These are phyloP conservation scores for Thamnaconus septentrionalis DNA, from an alignment of 2,113 vertebrate species.

Conservation along the genomic window DNA sequence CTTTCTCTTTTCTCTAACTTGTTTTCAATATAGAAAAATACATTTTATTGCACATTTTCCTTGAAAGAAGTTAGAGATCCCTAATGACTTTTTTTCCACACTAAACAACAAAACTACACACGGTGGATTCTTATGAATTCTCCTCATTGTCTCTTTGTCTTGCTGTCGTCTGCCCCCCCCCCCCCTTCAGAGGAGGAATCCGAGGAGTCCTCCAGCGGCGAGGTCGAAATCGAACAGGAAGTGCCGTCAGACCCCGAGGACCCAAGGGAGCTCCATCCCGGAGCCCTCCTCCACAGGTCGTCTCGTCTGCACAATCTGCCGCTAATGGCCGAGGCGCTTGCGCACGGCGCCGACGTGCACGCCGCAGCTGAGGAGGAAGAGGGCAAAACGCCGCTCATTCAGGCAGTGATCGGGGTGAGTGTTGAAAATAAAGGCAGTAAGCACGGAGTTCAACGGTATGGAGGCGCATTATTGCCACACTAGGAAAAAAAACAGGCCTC, in stretches of 20 bases:
- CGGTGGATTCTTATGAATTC: background rate
- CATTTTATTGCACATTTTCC: background rate
- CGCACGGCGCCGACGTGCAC: conserved; percentile 93
- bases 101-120: too few species aligned
- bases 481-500: too few species aligned
- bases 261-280: conserved; percentile 76
- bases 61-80: background rate
- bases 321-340: conserved; percentile 92
- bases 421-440: too few species aligned
- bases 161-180: background rate
- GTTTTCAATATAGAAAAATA: too few species aligned
- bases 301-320: conserved; percentile 87
- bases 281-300: conserved; percentile 83
- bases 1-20: too few species aligned
- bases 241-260: conserved; percentile 76
- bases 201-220: conserved; percentile 75
- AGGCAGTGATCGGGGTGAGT: conserved; percentile 92
- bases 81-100: too few species aligned
- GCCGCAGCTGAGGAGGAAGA: conserved; percentile 83
- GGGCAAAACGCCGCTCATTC: conserved; percentile 89
- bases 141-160: background rate
- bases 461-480: background rate
- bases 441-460: too few species aligned
- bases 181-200: conserved; percentile 69
- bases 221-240: conserved; percentile 76